Evolutionary conservation across 2,113 vertebrate species (phyloP).

Genomic region (Ia io): DNA sequence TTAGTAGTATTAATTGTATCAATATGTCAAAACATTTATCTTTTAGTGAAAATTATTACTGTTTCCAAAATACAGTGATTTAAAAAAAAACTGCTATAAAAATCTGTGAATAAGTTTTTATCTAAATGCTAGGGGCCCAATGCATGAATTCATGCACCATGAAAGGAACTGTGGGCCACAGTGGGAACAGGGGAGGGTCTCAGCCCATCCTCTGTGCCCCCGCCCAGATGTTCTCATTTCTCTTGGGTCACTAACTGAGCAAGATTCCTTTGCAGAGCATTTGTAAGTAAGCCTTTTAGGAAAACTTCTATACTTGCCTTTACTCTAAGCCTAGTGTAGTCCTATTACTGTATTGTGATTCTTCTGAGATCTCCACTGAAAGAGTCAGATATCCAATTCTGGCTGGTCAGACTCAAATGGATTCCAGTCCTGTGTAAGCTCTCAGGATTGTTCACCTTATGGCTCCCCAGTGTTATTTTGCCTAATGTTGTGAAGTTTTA

Average conservation of each 20-base stretch:
- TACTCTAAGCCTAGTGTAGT: background rate
- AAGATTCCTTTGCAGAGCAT: background rate
- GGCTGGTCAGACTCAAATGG: background rate
- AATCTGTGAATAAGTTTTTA: background rate
- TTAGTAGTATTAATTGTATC: background rate
- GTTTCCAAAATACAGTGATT: background rate
- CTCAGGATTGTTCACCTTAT: background rate
- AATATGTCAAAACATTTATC: background rate
- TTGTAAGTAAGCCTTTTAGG: background rate
- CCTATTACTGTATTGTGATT: background rate
- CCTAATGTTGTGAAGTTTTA: background rate
- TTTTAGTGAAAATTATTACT: background rate
- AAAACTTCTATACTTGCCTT: background rate
- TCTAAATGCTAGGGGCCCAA: background rate
- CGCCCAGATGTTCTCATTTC: background rate
- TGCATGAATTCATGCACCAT: too few species aligned
- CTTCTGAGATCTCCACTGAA: background rate
- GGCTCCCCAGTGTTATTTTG: background rate
- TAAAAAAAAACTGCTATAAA: background rate
- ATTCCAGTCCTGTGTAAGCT: background rate
- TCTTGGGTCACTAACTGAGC: background rate
- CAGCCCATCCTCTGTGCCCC: too few species aligned
- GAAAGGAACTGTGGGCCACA: too few species aligned
- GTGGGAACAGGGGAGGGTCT: too few species aligned
- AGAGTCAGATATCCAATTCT: background rate